These are phyloP conservation scores for Typhlomys cinereus DNA, from an alignment of 2,113 vertebrate genomes.

Conservation along the genomic window DNA sequence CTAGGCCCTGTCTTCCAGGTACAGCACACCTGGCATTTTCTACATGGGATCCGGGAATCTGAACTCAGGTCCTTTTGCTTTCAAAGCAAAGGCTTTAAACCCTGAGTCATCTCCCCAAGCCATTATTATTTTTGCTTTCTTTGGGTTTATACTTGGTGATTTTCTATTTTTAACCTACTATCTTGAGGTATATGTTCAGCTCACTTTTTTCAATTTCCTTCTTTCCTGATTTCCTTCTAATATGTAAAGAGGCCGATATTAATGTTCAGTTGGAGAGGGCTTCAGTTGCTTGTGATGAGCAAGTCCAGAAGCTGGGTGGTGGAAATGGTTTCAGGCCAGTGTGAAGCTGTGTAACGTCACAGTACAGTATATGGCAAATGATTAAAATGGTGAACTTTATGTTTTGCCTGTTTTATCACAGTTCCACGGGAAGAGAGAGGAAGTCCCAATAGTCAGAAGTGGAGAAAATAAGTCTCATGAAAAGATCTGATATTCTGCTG, in stretches of 20 bases:
- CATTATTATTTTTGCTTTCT: too few species aligned
- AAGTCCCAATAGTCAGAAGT: not conserved
- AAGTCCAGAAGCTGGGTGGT: too few species aligned
- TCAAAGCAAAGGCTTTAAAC: too few species aligned
- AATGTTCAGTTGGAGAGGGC: not conserved
- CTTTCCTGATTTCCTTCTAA: not conserved
- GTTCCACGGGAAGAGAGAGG: not conserved
- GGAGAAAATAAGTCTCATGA: not conserved
- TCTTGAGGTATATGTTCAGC: not conserved
- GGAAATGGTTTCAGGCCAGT: not conserved
- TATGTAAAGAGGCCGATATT: not conserved
- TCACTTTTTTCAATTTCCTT: not conserved
- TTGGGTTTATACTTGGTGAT: too few species aligned
- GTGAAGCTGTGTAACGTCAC: not conserved
- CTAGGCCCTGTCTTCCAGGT: too few species aligned
- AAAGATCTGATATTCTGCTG: not conserved
- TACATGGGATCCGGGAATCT: too few species aligned
- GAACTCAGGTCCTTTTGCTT: too few species aligned
- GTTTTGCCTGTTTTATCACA: not conserved
- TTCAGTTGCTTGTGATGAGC: too few species aligned
- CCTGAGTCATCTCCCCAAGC: too few species aligned
- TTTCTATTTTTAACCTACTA: not conserved
- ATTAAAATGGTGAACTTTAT: not conserved
- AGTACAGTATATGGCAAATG: not conserved
- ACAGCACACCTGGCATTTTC: too few species aligned